phyloP scores from a whole-genome alignment of 2,797 vertebrate genomes.

The Ctenopoma kingsleyae region DNA sequence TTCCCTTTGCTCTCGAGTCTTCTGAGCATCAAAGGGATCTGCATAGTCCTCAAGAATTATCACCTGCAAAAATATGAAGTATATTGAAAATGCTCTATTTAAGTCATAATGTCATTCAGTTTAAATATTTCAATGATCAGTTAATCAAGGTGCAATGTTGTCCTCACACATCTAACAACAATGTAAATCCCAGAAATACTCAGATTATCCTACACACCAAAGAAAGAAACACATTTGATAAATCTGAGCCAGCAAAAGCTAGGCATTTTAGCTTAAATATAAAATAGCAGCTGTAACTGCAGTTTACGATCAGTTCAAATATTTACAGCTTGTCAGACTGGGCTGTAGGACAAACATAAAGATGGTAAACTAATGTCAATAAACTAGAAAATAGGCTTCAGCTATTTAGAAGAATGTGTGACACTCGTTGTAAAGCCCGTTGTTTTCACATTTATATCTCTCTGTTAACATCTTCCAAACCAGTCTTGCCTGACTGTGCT shows the following conservation, averaged over 20 bases:
- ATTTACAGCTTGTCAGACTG: neutral
- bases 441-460: conserved; percentile 28
- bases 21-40: conserved; percentile 93
- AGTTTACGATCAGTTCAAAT: too few relatives aligned
- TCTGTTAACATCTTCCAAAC: conserved; percentile 9
- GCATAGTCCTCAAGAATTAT: conserved; percentile 96
- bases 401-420: conserved; percentile 7
- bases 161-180: neutral
- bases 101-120: neutral
- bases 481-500: conserved; percentile 5
- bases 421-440: neutral
- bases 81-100: neutral
- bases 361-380: neutral
- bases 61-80: conserved; percentile 78
- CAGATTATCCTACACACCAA: neutral
- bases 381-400: conserved; percentile 15
- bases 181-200: neutral
- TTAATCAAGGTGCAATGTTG: neutral
- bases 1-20: conserved; percentile 91
- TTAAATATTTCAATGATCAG: neutral
- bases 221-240: conserved; percentile 3
- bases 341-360: neutral
- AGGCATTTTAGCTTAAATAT: neutral
- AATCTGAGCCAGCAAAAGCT: neutral
- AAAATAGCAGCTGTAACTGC: neutral